A percentile compares a stretch with the other conserved stretches of the same genome.
Evolutionary conservation across 2,888 invertebrate genomes (phyloP).

Genomic region (Rugalucina vietnamica): DNA sequence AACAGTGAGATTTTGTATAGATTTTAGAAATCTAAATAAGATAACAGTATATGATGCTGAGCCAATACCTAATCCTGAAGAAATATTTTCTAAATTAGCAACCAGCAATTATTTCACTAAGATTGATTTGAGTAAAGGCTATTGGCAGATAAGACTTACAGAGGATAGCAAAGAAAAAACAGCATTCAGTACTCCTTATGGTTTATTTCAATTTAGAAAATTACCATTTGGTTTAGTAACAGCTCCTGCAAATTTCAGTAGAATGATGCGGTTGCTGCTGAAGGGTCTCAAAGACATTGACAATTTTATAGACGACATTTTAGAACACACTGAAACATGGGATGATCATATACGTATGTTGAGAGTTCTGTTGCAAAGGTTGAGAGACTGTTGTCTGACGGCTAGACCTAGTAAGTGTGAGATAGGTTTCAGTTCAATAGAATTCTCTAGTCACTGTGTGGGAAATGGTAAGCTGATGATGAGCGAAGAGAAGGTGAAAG

Average conservation of each 20-base stretch:
- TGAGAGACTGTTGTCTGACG: neutral
- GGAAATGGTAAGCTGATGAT: slow-evolving; percentile 26
- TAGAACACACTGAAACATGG: neutral
- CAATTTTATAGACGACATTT: slow-evolving; percentile 5
- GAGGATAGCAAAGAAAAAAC: slow-evolving; percentile 39
- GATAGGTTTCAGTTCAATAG: slow-evolving; percentile 12
- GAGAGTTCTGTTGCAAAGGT: neutral
- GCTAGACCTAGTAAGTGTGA: slow-evolving; percentile 28
- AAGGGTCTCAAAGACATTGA: neutral
- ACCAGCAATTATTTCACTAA: slow-evolving; percentile 51
- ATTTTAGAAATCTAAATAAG: slow-evolving; percentile 60
- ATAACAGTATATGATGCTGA: slow-evolving; percentile 64
- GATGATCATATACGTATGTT: neutral
- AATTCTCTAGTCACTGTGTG: slow-evolving; percentile 32
- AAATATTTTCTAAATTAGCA: slow-evolving; percentile 57
- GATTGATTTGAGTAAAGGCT: slow-evolving; percentile 60
- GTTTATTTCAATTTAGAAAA: slow-evolving; percentile 44
- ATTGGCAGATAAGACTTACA: slow-evolving; percentile 61
- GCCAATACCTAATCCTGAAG: slow-evolving; percentile 60
- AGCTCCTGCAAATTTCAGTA: slow-evolving; percentile 38
- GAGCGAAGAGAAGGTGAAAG: slow-evolving; percentile 33
- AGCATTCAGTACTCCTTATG: slow-evolving; percentile 51
- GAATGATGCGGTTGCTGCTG: neutral
- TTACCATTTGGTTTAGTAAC: slow-evolving; percentile 33
- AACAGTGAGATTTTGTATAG: slow-evolving; percentile 58